These are phyloP conservation scores for Enteromius treurensis DNA, from an alignment of 2,797 vertebrate species.

Conservation along the genomic window DNA sequence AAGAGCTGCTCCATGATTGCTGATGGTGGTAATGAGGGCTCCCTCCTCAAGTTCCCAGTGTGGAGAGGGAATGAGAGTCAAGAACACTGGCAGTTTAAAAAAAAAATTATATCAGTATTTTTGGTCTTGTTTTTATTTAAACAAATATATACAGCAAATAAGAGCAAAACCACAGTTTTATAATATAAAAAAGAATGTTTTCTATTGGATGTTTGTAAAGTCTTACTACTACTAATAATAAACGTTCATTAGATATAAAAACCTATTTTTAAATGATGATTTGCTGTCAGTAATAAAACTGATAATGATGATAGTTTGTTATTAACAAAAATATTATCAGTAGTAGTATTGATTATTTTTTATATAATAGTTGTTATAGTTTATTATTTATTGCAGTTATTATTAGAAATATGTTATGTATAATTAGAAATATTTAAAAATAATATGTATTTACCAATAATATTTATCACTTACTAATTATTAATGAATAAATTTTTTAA, in stretches of 20 bases:
- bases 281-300: background rate
- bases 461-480: too few relatives aligned
- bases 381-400: background rate
- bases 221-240: background rate
- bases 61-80: background rate
- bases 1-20: slow-evolving; percentile 33
- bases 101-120: background rate
- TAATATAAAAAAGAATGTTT: background rate
- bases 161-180: background rate
- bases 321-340: background rate
- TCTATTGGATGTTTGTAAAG: background rate
- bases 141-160: background rate
- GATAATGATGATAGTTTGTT: too few relatives aligned
- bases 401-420: background rate
- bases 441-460: background rate
- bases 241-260: background rate
- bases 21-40: slow-evolving; percentile 33
- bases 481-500: too few relatives aligned
- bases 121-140: background rate
- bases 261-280: background rate
- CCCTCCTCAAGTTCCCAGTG: slow-evolving; percentile 21
- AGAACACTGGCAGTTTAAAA: background rate
- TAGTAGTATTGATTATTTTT: background rate
- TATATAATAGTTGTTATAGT: background rate
- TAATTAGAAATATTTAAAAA: background rate